These are phyloP conservation scores for Onychostoma macrolepis DNA, from an alignment of 2,113 vertebrate species.

Conservation along the genomic window DNA sequence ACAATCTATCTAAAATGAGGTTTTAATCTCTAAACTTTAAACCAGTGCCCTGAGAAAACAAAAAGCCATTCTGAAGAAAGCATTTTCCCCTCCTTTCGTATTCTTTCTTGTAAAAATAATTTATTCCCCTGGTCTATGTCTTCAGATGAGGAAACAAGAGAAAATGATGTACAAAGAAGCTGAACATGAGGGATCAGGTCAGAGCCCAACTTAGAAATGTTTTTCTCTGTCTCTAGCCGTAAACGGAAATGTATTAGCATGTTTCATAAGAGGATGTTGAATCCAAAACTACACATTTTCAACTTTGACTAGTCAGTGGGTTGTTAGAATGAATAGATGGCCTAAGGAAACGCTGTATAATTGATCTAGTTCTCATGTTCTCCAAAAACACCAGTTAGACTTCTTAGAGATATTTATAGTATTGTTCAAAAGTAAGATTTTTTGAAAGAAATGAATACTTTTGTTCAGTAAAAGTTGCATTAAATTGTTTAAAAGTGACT, in stretches of 20 bases:
- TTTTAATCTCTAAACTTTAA: neutral
- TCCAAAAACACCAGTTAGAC: neutral
- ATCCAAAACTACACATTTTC: neutral
- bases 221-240: neutral
- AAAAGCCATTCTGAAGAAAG: neutral
- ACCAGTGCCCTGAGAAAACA: neutral
- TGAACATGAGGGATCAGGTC: neutral
- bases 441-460: neutral
- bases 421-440: neutral
- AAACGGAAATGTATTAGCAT: conserved; percentile 12
- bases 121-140: neutral
- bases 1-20: too few species aligned
- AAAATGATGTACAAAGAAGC: conserved; percentile 6
- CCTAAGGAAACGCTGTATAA: neutral
- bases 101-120: neutral
- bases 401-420: neutral
- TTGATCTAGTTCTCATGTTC: neutral
- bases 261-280: neutral
- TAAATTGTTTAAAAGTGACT: neutral
- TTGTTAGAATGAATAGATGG: neutral
- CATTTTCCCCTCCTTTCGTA: neutral
- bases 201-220: neutral
- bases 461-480: neutral
- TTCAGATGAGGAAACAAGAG: neutral
- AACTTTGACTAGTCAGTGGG: too few species aligned